Evolutionary conservation across 2,797 vertebrate species (phyloP), one percentile per base, ranked within the genome.

Genomic region (Pelochelys cantorii): DNA sequence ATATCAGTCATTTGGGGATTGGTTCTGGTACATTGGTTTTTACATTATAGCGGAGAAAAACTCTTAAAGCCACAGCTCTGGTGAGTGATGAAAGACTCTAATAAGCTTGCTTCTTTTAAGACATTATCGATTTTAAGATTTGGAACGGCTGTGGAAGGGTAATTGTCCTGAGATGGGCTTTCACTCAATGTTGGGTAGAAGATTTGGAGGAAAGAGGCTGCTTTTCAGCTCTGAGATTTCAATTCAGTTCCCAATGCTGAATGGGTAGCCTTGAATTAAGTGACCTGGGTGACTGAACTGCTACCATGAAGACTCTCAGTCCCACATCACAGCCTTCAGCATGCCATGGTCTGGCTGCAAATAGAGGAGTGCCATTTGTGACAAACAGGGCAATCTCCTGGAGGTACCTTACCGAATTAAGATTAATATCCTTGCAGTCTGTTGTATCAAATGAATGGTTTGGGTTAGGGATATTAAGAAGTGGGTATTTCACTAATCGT

Each of bases 181-280:
- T 52, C 77, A 62, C 31, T 90, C 55, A 90, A 42, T 20, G 1
- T 31, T 17, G 74, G 55, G 48, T 34, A 9, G 34, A 81, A 4
- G 53, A 3, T 53, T 31, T 53, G n/a, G 7, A 42, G 5, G 34
- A 34, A 94, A 83, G 34, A 31, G 10, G 9, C 75, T 84, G 68
- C 17, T 7, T 11, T 65, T 25, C 65, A 37, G 65, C 80, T 90
- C 2, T 13, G 7, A 48, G 56, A 25, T 81, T 60, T 57, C 22
- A 54, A 48, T 90, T 93, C 77, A 88, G 22, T 82, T 86, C 53
- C 27, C 48, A 55, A 82, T 68, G 31, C n/a, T 88, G 86, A 83
- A 77, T 75, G 62, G 81, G 82, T 65, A 86, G 71, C 56, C 53
- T 86, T 78, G 34, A 22, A 84, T 89, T 78, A 93, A 86, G 90